These are phyloP conservation scores for Acronicta aceris DNA, from an alignment of 2,888 invertebrate species.

Conservation along the genomic window DNA sequence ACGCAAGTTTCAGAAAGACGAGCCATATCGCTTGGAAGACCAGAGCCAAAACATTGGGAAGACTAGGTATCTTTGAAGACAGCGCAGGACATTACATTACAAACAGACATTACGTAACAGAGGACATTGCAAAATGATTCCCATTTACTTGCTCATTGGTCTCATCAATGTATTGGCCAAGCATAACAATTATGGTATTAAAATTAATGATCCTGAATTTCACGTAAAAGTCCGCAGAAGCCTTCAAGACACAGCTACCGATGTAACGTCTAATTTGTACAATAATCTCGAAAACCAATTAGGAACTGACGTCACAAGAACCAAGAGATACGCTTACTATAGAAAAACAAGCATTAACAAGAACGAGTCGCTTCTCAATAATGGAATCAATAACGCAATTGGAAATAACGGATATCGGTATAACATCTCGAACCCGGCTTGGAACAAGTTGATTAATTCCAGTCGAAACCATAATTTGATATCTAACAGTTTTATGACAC, in stretches of 20 bases:
- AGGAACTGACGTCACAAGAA: neutral
- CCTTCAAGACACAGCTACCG: neutral
- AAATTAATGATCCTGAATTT: slow-evolving; percentile 47
- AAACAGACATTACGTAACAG: no score
- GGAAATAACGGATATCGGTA: slow-evolving; percentile 7
- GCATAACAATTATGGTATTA: slow-evolving; percentile 62
- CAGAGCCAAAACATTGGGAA: no score
- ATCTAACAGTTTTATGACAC: neutral
- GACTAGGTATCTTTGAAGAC: no score
- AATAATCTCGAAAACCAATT: slow-evolving; percentile 9
- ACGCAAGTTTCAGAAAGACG: no score
- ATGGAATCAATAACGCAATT: neutral
- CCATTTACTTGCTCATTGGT: slow-evolving; percentile 38
- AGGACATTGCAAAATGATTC: slow-evolving; percentile 23
- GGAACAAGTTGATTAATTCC: slow-evolving; percentile 8
- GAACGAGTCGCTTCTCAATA: slow-evolving; percentile 5
- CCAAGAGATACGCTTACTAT: slow-evolving; percentile 30
- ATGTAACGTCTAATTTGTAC: neutral
- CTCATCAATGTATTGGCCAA: slow-evolving; percentile 59
- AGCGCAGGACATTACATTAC: no score
- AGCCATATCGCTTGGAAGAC: neutral
- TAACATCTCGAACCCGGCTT: slow-evolving; percentile 27
- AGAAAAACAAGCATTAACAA: slow-evolving; percentile 7
- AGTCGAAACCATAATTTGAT: slow-evolving; percentile 1
- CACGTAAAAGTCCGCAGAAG: slow-evolving; percentile 59